Conservation (phyloP, 1,140 invertebrate species). For the Neodiprion lecontei region DNA sequence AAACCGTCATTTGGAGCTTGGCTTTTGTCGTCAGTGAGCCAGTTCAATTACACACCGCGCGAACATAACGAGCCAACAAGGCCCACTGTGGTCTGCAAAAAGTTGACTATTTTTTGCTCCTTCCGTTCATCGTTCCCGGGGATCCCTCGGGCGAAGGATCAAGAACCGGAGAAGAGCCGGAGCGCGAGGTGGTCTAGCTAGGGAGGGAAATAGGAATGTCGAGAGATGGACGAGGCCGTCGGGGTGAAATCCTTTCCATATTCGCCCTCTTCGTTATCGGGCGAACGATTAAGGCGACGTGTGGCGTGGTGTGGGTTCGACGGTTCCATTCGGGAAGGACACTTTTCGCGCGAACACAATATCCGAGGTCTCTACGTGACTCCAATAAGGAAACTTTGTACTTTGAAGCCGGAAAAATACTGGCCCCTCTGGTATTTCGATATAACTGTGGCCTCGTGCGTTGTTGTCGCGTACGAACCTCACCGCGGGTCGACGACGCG, state of each 20-base stretch:
- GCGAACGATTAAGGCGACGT: neutral
- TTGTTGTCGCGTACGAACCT: neutral
- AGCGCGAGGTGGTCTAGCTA: neutral
- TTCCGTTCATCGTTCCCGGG: neutral
- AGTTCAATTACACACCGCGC: conserved; percentile 41
- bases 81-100: neutral
- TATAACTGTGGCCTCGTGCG: neutral
- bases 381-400: conserved; percentile 50
- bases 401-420: neutral
- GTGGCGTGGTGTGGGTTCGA: conserved; percentile 36
- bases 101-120: neutral
- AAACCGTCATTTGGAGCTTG: conserved; percentile 39
- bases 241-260: neutral
- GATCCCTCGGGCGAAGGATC: neutral
- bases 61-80: conserved; percentile 23
- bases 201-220: neutral
- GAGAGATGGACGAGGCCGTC: neutral
- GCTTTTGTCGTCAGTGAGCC: conserved; percentile 35
- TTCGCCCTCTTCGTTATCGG: neutral
- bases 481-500: neutral
- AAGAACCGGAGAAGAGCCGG: neutral
- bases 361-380: conserved; percentile 58
- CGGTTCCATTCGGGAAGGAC: conserved; percentile 54
- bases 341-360: conserved; percentile 59
- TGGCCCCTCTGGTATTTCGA: conserved; percentile 28